Evolutionary conservation across 2,888 invertebrate genomes (phyloP), one percentile per base, ranked within the genome.

Genomic region (Lepidocyrtoides sp.): DNA sequence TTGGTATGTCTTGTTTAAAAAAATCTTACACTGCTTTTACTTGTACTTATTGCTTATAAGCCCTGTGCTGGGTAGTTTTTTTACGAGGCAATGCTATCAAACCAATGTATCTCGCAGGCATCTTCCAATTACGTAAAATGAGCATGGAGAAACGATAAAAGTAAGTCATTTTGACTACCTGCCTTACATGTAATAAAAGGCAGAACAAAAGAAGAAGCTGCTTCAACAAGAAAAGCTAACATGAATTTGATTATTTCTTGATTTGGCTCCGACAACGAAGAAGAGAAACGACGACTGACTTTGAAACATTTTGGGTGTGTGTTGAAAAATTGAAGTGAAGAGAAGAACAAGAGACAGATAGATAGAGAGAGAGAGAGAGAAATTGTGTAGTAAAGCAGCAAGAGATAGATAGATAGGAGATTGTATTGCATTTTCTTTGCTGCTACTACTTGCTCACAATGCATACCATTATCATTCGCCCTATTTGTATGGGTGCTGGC

Each of bases 101-200:
- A 26, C 66, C 7, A 29, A 12, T 29, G 29, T 60, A 72, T 86
- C 85, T 86, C 14, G 36, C 32, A 60, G 57, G 75, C 51, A 86
- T 86, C 85, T 75, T 17, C 85, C 85, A 86, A 86, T 86, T 86
- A 86, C 85, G 57, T 75, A 75, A 75, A 86, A 72, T 86, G 75
- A 86, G 75, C 57, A 86, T 60, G 63, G 84, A 72, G 32, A 72
- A 54, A 72, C 84, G 84, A 85, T 85, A 85, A 85, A 85, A 85
- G 72, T 72, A 75, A 85, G 84, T 54, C 84, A 72, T 72, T 85
- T 66, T 72, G 75, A 75, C 85, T 86, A 72, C 85, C 75, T 41
- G 60, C 75, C 75, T 86, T 75, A 75, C 75, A 32, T 86, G 57
- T 7, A 72, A 86, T 48, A 75, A 57, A 44, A 32, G 60, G 57